Conservation (phyloP, 35 echinoderm and acorn worm species). For the Stichopus chloronotus region DNA sequence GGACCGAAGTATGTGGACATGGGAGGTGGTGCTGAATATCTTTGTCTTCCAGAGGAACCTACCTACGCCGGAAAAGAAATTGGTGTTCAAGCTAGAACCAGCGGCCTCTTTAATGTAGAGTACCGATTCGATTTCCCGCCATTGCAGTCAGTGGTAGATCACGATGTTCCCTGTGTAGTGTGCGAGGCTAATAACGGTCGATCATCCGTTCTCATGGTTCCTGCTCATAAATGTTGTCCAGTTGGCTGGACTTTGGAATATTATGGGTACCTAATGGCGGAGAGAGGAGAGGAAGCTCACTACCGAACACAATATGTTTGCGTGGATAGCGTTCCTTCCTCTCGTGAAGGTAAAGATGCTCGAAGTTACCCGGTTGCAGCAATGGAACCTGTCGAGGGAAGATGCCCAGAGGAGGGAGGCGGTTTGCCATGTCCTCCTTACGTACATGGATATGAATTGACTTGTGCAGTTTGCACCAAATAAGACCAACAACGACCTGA, state of each 20-base stretch:
- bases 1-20: background rate
- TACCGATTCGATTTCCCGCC: conserved; percentile 51
- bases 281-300: background rate
- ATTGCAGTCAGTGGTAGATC: background rate
- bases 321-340: background rate
- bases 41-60: conserved; percentile 60
- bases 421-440: background rate
- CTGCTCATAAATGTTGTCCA: conserved; percentile 55
- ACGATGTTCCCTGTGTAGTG: conserved; percentile 51
- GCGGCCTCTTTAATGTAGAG: conserved; percentile 49
- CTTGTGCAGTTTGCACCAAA: conserved; percentile 2
- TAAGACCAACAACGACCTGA: background rate
- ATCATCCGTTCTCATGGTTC: conserved; percentile 34
- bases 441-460: background rate
- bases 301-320: background rate
- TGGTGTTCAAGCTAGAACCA: background rate
- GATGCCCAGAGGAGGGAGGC: background rate
- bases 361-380: background rate
- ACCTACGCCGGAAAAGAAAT: background rate
- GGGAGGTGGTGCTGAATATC: conserved; percentile 32
- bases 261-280: conserved; percentile 59
- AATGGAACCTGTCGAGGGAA: background rate
- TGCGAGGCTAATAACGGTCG: conserved; percentile 27
- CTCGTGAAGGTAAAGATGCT: background rate
- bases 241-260: conserved; percentile 68